Percentiles rank a stretch among this genome's conserved stretches.
Conservation (phyloP, 1,140 invertebrate genomes). For the Ips nitidus region DNA sequence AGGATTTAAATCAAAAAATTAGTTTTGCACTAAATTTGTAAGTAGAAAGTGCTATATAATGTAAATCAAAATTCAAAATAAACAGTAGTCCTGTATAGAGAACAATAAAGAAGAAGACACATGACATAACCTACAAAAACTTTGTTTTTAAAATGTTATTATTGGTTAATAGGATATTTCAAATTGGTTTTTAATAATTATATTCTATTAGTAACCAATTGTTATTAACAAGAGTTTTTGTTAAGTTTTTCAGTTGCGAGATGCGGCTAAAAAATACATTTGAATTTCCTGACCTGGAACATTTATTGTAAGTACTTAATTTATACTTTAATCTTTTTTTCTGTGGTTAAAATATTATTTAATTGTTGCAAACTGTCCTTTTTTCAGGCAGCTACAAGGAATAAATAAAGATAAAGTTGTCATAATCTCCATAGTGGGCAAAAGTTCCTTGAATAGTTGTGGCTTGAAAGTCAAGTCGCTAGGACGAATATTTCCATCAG, state of each 20-base stretch:
- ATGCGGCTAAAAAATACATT: slow-evolving; percentile 28
- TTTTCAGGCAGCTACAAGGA: slow-evolving; percentile 13
- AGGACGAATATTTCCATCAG: slow-evolving; percentile 56
- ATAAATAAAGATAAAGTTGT: slow-evolving; percentile 57
- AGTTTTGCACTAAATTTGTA: too few relatives aligned
- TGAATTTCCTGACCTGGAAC: slow-evolving; percentile 18
- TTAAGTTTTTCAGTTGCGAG: not conserved
- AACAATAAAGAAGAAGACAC: too few relatives aligned
- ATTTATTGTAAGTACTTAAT: slow-evolving; percentile 26
- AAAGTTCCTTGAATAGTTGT: slow-evolving; percentile 59
- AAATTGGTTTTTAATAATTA: too few relatives aligned
- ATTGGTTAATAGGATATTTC: too few relatives aligned
- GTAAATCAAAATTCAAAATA: too few relatives aligned
- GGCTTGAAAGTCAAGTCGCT: slow-evolving; percentile 65
- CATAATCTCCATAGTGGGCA: slow-evolving; percentile 69
- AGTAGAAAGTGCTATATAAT: too few relatives aligned
- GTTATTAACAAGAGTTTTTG: too few relatives aligned
- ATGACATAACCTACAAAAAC: too few relatives aligned
- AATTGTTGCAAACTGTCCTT: not conserved
- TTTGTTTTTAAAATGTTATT: too few relatives aligned
- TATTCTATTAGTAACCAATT: too few relatives aligned
- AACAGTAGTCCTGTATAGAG: too few relatives aligned
- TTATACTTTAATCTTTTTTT: not conserved
- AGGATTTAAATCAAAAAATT: too few relatives aligned
- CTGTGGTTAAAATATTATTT: not conserved